Conservation (phyloP, 23 tunicate species). For the Ciona savignyi region DNA sequence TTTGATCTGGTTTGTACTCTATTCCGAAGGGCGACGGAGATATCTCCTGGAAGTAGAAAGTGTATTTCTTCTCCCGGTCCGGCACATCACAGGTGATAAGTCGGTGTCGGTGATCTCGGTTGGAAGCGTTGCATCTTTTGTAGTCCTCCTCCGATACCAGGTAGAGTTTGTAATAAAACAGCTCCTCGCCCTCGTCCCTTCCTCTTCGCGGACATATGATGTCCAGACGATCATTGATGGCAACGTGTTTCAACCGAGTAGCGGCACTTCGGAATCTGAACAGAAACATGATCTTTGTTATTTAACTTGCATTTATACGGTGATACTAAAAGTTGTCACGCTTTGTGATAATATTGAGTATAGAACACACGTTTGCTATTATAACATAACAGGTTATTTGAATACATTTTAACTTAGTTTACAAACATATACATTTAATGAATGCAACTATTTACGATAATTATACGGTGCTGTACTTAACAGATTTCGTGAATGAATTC, state of each 20-base stretch:
- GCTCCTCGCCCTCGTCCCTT: constrained; percentile 32
- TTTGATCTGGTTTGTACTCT: constrained; percentile 60
- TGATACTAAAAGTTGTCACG: no score
- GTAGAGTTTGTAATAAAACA: constrained; percentile 57
- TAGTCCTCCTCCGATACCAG: constrained; percentile 49
- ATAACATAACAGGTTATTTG: no score
- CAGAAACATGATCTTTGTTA: no score
- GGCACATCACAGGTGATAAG: constrained; percentile 81
- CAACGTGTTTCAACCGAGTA: constrained; percentile 17
- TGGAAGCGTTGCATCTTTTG: constrained; percentile 49
- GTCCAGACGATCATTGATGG: constrained; percentile 72
- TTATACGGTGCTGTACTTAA: no score
- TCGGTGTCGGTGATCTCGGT: constrained; percentile 18
- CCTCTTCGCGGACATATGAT: constrained; percentile 67
- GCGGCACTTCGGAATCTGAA: not conserved
- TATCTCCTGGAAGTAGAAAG: constrained; percentile 77
- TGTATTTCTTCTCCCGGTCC: constrained; percentile 77
- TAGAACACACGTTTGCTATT: no score
- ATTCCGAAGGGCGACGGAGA: constrained; percentile 94
- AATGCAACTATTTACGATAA: no score
- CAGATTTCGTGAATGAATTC: no score
- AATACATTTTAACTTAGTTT: no score
- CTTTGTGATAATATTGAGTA: no score
- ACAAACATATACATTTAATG: no score
- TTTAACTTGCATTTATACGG: no score